Conservation (phyloP, 2,113 vertebrate species). For the Acrocephalus arundinaceus region DNA sequence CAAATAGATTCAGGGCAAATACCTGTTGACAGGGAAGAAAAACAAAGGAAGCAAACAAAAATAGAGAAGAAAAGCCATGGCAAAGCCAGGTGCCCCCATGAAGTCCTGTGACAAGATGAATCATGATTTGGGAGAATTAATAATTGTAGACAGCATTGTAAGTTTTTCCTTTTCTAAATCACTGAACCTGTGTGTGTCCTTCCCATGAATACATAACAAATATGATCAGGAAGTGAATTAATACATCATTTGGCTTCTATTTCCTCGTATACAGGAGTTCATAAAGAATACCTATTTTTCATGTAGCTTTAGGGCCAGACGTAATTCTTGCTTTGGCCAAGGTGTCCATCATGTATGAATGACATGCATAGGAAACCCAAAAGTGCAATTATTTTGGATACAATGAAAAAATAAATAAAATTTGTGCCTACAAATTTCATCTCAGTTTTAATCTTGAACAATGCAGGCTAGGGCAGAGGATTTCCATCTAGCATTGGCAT, state of each 20-base stretch:
- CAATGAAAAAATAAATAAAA: background rate
- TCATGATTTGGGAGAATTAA: constrained; percentile 46
- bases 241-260: constrained; percentile 2
- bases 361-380: background rate
- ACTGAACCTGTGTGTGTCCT: background rate
- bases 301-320: background rate
- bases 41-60: constrained; percentile 45
- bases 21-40: constrained; percentile 34
- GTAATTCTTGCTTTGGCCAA: background rate
- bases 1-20: constrained; percentile 15
- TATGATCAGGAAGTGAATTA: constrained; percentile 36
- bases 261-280: background rate
- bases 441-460: background rate
- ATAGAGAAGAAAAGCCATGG: background rate
- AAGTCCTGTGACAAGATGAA: constrained; percentile 45
- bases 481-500: background rate
- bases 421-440: background rate
- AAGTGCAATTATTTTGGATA: background rate
- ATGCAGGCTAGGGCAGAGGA: background rate
- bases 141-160: constrained; percentile 26
- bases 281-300: constrained; percentile 1
- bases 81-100: constrained; percentile 12
- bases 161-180: constrained; percentile 55
- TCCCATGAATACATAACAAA: constrained; percentile 15
- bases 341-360: background rate